These are phyloP conservation scores for Poecilia picta DNA, from an alignment of 2,797 vertebrate species.

Conservation along the genomic window DNA sequence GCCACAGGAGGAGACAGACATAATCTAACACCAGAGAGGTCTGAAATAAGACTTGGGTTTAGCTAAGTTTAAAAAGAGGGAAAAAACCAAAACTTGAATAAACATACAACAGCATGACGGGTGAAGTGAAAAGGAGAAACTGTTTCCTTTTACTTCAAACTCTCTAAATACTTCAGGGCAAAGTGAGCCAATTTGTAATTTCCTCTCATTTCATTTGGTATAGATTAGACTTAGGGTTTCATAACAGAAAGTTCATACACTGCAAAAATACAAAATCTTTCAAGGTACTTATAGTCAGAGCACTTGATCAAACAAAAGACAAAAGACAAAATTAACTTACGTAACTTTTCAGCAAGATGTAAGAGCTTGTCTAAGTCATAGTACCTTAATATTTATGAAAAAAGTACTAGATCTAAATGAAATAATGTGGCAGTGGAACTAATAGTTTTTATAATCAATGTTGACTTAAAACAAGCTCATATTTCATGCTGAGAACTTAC, in stretches of 20 bases:
- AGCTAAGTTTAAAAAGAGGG: constrained; percentile 57
- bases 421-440: too few relatives aligned
- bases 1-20: neutral
- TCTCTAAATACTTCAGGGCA: constrained; percentile 54
- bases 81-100: constrained; percentile 9
- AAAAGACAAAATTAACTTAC: too few relatives aligned
- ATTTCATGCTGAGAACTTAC: too few relatives aligned
- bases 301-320: too few relatives aligned
- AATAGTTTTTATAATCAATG: too few relatives aligned
- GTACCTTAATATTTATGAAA: too few relatives aligned
- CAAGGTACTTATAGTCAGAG: too few relatives aligned
- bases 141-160: constrained; percentile 40
- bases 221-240: constrained; percentile 16
- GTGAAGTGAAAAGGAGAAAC: constrained; percentile 35
- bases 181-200: constrained; percentile 58
- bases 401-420: too few relatives aligned
- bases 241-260: neutral
- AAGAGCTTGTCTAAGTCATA: too few relatives aligned
- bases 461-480: too few relatives aligned
- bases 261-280: neutral
- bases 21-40: constrained; percentile 19
- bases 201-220: constrained; percentile 40
- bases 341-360: too few relatives aligned
- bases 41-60: constrained; percentile 55
- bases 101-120: constrained; percentile 38